Conservation (phyloP, 2,888 invertebrate genomes). For the Aleiodes testaceus region DNA sequence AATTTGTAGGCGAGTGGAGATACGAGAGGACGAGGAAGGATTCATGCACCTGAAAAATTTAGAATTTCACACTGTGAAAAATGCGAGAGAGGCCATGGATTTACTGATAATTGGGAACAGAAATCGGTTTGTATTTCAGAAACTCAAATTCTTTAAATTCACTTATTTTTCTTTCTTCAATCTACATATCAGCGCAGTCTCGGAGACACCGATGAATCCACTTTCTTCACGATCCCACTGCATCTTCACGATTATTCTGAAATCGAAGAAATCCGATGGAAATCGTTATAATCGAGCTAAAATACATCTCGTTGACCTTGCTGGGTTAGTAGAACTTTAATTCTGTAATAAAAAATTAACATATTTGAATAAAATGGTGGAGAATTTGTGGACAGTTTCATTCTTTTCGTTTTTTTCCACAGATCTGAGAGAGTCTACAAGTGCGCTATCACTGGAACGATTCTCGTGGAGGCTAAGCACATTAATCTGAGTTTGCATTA, state of each 20-base stretch:
- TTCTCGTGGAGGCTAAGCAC: conserved; percentile 74
- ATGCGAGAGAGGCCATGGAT: conserved; percentile 74
- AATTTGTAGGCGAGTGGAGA: conserved; percentile 71
- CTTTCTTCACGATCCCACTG: conserved; percentile 76
- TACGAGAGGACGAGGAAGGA: conserved; percentile 74
- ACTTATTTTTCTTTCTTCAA: background rate
- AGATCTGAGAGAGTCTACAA: conserved; percentile 75
- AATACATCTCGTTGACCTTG: conserved; percentile 75
- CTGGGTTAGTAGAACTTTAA: conserved; percentile 71
- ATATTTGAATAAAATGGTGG: background rate
- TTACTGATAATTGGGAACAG: conserved; percentile 74
- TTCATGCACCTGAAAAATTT: conserved; percentile 74
- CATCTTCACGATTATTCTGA: conserved; percentile 75
- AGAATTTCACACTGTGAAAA: conserved; percentile 72
- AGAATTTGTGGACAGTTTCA: conserved; percentile 16
- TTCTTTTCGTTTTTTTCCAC: conserved; percentile 42
- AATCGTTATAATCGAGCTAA: conserved; percentile 73
- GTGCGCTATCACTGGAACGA: conserved; percentile 72
- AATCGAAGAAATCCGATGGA: conserved; percentile 65
- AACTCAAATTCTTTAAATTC: no score
- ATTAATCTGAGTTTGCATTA: conserved; percentile 76
- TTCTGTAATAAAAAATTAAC: background rate
- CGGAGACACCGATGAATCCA: conserved; percentile 76
- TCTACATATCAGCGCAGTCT: conserved; percentile 70
- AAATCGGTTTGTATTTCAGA: conserved; percentile 69